Conservation (phyloP, 2,113 vertebrate species). For the Oncorhynchus keta region DNA sequence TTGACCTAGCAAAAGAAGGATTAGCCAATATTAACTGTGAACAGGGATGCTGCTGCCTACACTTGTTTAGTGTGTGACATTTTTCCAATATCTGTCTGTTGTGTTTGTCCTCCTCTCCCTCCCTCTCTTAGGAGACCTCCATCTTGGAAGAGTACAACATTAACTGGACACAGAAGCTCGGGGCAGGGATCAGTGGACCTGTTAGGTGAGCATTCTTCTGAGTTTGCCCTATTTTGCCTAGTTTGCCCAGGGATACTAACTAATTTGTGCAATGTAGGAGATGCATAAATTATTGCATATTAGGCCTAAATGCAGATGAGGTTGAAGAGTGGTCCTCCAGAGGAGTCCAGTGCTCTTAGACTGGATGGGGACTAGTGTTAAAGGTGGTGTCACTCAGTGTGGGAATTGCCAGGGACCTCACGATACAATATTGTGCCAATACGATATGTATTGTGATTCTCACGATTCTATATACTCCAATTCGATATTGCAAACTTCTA, state of each 20-base stretch:
- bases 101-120: constrained; percentile 5
- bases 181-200: constrained; percentile 97
- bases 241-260: too few relatives aligned
- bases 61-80: neutral
- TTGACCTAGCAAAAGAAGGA: neutral
- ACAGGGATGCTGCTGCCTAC: neutral
- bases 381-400: neutral
- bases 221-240: neutral
- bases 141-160: constrained; percentile 98
- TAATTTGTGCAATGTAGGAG: too few relatives aligned
- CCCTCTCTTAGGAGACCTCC: constrained; percentile 83
- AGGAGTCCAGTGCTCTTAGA: too few relatives aligned
- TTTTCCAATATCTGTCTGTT: neutral
- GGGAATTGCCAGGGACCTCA: too few relatives aligned
- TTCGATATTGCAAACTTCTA: too few relatives aligned
- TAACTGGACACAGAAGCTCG: constrained; percentile 98
- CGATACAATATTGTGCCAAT: too few relatives aligned
- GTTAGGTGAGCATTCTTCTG: constrained; percentile 83
- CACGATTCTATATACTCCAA: too few relatives aligned
- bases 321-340: too few relatives aligned
- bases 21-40: too few relatives aligned
- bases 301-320: too few relatives aligned
- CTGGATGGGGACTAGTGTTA: neutral
- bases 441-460: too few relatives aligned
- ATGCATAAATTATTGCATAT: too few relatives aligned